Evolutionary conservation across 2,888 invertebrate genomes (phyloP), one percentile per base, ranked within the genome.

Genomic region (Agrochola circellaris): DNA sequence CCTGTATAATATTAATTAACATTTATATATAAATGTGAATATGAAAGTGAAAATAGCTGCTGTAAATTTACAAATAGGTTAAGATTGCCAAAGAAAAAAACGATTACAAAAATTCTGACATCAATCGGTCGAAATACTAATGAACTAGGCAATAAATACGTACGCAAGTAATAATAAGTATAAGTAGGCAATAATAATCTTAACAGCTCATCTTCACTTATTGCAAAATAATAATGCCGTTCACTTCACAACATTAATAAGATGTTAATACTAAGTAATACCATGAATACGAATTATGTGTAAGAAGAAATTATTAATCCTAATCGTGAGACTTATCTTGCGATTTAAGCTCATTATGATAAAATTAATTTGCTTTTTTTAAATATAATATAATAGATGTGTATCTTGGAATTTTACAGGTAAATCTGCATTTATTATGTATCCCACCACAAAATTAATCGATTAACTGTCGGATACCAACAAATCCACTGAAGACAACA

Each of bases 281-380:
- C 38, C 15, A 70, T 38, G 65, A 70, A 73, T 67, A 58, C 13
- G 7, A 81, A 81, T 68, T 60, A 34, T 34, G 8, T 48, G 30
- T 54, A 42, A 64, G 58, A 58, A 66, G 69, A 62, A 54, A 51
- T 34, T 54, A 67, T 54, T 71, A 62, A 81, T 74, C 23, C n/a
- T 48, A 58, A 74, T 71, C 85, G 82, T 82, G 82, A 81, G 38
- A 71, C 58, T 67, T 61, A 85, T 66, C 65, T 65, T 26, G n/a
- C 62, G 60, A 62, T 62, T 60, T 56, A n/a, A 26, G n/a, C 61
- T 42, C 42, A 62, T 70, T 42, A 60, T 38, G 67, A 58, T 62
- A 51, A 66, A 66, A 26, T 66, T 58, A 73, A 73, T 67, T 64
- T 45, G 45, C 9, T 62, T 66, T 62, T 66, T 70, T 61, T 34